Base-by-base conservation (phyloP, 2,797 vertebrate species). In the Peromyscus nudipes region DNA sequence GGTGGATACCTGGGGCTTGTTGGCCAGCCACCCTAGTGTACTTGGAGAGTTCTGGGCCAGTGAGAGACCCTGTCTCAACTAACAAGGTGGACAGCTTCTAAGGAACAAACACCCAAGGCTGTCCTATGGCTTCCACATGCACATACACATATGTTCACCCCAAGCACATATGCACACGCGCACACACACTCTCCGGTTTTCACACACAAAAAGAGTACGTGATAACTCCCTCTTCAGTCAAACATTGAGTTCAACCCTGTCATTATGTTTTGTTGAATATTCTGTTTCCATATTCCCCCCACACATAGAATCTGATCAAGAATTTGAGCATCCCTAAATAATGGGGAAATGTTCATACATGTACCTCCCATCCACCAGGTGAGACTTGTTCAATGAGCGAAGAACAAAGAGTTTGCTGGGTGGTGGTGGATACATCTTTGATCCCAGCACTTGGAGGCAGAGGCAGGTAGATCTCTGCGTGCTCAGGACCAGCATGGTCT, bases 331-430 rank as follows among this genome's bases (percentile, higher is more conserved):
- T 60, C 29, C 71, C 40, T 55, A 55, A 55, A 55, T 76, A 86
- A 60, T 8, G 21, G 37, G 83, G 49, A 85, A 91, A 84, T 75
- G 62, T 67, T 90, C 29, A 52, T 73, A 86, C 65, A n/a, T 73
- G 37, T 16, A 80, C 12, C 25, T 46, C 29, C 75, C 62, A 92
- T 82, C n/a, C 65, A n/a, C 19, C 71, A 92, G 65, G 81, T 91
- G 25, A 93, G 55, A 97, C 92, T 1, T 94, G 55, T 69, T 87
- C 76, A 94, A 34, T 90, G 71, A 95, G 69, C 49, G 5, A 69
- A 88, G 34, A 86, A 89, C 21, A 89, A 90, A 91, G 31, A 75
- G 46, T 9, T 93, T 87, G 27, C 62, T 29, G 27, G 62, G 62
- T 29, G 21, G 64, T 65, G 27, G 10, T 65, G 64, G 27, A 31